Conservation (phyloP, 2,113 vertebrate genomes). For the Calidris pugnax region DNA sequence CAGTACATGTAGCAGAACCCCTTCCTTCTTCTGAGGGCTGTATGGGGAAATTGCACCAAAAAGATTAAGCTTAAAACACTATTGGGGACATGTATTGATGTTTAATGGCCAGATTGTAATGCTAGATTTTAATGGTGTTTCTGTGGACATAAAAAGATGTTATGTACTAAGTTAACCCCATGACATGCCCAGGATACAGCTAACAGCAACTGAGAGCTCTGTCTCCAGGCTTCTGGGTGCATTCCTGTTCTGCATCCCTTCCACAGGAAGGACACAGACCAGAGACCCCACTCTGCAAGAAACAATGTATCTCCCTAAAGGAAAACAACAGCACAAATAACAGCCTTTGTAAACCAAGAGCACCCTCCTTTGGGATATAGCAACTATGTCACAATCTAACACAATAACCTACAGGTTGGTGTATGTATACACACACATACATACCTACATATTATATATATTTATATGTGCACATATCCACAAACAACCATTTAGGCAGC, state of each 20-base stretch:
- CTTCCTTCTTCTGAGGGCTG: not conserved
- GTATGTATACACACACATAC: not conserved
- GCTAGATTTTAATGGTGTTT: not conserved
- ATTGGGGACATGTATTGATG: rapidly evolving
- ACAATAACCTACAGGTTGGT: not conserved
- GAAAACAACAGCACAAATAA: not conserved
- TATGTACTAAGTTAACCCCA: not conserved
- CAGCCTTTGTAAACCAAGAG: not conserved
- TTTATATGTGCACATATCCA: not conserved
- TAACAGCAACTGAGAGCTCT: not conserved
- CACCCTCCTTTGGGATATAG: not conserved
- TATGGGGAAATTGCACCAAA: not conserved
- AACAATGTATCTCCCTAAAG: not conserved
- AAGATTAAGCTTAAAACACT: not conserved
- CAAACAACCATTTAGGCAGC: not conserved
- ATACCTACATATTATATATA: not conserved
- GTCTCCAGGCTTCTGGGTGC: not conserved
- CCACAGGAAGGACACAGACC: not conserved
- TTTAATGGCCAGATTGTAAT: not conserved
- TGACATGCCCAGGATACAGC: not conserved
- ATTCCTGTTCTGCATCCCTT: not conserved
- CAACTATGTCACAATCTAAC: not conserved
- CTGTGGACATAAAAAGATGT: not conserved
- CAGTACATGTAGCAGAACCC: not conserved
- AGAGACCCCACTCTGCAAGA: not conserved